Evolutionary conservation across 1,140 invertebrate genomes (phyloP).

Genomic region (Euura saliciscinereae): DNA sequence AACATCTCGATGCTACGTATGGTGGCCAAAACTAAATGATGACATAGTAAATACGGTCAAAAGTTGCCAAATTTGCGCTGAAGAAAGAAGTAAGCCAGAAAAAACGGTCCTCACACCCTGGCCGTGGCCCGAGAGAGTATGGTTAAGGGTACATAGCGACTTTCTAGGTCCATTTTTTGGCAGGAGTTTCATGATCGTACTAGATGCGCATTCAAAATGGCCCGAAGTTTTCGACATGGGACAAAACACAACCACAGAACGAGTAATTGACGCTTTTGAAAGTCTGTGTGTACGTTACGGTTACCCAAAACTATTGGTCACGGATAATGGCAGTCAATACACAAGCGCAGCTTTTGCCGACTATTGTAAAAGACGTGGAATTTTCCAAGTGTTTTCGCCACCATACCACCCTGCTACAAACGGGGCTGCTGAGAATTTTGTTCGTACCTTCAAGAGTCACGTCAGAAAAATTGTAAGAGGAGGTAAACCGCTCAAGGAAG

Average conservation of each 20-base stretch:
- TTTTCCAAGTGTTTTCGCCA: slow-evolving; percentile 30
- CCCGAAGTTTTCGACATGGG: slow-evolving; percentile 17
- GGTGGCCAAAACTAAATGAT: too few species aligned
- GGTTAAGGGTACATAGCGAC: too few species aligned
- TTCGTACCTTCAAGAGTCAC: too few species aligned
- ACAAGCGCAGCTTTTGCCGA: slow-evolving; percentile 7
- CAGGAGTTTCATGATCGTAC: slow-evolving; percentile 22
- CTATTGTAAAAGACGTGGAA: slow-evolving; percentile 31
- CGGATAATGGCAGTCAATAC: neutral
- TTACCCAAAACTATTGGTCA: too few species aligned
- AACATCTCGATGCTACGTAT: slow-evolving; percentile 26
- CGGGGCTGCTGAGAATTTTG: too few species aligned
- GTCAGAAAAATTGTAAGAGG: slow-evolving; percentile 22
- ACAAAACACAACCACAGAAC: slow-evolving; percentile 12
- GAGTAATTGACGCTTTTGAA: slow-evolving; percentile 14
- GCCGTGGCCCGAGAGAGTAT: too few species aligned
- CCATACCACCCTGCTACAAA: neutral
- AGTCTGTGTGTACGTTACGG: slow-evolving; percentile 6
- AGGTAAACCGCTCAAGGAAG: slow-evolving; percentile 9
- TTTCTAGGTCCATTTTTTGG: slow-evolving; percentile 19
- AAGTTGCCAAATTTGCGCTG: neutral
- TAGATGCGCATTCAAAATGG: slow-evolving; percentile 25
- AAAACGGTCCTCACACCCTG: too few species aligned
- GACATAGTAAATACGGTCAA: slow-evolving; percentile 12
- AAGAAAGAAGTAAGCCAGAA: neutral